A percentile compares a stretch with the other conserved stretches of the same genome.
phyloP scores from a whole-genome alignment of 2,888 invertebrate genomes.

The Clostera curtula region DNA sequence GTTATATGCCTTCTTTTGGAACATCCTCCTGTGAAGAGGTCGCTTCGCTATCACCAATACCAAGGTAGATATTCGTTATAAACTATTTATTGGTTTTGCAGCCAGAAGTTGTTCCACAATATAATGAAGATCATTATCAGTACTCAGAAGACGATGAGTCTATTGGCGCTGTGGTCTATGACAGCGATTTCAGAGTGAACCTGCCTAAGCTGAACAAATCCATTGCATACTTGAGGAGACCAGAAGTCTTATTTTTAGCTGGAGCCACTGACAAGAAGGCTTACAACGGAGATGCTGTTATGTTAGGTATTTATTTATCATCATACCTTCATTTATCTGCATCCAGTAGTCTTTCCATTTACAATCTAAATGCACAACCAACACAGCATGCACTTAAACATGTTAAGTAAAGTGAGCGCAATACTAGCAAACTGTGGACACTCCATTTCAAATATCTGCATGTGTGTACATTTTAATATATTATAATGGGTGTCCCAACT shows the following conservation, averaged over 20 bases:
- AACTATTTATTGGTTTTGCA: constrained; percentile 12
- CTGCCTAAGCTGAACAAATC: constrained; percentile 67
- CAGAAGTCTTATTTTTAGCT: constrained; percentile 66
- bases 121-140: constrained; percentile 35
- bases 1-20: too few relatives aligned
- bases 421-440: too few relatives aligned
- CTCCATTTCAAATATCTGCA: too few relatives aligned
- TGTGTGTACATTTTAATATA: too few relatives aligned
- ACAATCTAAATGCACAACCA: too few relatives aligned
- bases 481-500: too few relatives aligned
- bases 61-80: constrained; percentile 3
- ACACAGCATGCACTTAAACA: too few relatives aligned
- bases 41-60: too few relatives aligned
- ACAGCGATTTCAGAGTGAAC: constrained; percentile 66
- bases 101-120: constrained; percentile 41
- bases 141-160: constrained; percentile 52
- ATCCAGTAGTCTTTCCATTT: background rate
- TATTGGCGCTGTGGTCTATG: constrained; percentile 74
- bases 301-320: constrained; percentile 42
- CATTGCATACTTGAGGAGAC: constrained; percentile 53
- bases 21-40: too few relatives aligned
- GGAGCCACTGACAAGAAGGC: constrained; percentile 64
- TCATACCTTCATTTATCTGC: background rate
- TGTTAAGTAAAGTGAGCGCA: too few relatives aligned
- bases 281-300: constrained; percentile 37